phyloP scores from a whole-genome alignment of 2,797 vertebrate genomes.

The Austrolebias charrua region DNA sequence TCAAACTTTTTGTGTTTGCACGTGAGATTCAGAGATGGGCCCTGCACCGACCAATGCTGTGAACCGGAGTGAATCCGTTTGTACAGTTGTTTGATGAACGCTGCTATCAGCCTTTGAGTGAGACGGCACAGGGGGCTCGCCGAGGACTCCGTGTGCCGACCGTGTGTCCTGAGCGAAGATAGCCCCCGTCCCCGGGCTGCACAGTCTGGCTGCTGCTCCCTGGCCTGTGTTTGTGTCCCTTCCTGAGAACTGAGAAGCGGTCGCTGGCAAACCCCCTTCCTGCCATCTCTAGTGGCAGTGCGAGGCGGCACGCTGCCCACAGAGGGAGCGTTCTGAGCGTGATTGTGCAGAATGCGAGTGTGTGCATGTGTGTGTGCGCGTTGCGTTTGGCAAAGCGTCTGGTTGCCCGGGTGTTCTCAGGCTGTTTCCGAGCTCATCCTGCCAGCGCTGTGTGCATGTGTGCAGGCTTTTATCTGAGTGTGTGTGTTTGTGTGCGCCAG shows the following conservation, averaged over 20 bases:
- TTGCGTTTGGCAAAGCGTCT: conserved; percentile 72
- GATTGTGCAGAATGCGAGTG: conserved; percentile 36
- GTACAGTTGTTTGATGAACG: conserved; percentile 40
- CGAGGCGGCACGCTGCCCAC: conserved; percentile 55
- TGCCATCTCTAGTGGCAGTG: conserved; percentile 65
- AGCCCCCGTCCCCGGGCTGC: conserved; percentile 31
- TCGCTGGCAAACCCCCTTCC: conserved; percentile 74
- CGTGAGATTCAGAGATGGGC: conserved; percentile 28
- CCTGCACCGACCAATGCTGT: conserved; percentile 39
- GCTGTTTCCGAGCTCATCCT: conserved; percentile 73
- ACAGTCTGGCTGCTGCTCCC: conserved; percentile 49
- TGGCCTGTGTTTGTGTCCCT: conserved; percentile 51
- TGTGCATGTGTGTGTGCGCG: conserved; percentile 42
- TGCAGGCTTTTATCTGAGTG: conserved; percentile 21
- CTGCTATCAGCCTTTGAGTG: conserved; percentile 37
- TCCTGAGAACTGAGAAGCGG: conserved; percentile 59
- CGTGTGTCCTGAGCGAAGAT: conserved; percentile 29
- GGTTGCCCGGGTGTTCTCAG: conserved; percentile 76
- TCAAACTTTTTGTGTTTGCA: conserved; percentile 36
- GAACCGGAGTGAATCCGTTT: conserved; percentile 42
- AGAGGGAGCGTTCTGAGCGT: conserved; percentile 57
- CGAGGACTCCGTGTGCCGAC: conserved; percentile 29
- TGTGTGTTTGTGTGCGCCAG: conserved; percentile 38
- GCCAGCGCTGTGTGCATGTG: conserved; percentile 54
- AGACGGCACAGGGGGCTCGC: conserved; percentile 25